Evolutionary conservation across 2,113 vertebrate genomes (phyloP).

Genomic region (Otis tarda): DNA sequence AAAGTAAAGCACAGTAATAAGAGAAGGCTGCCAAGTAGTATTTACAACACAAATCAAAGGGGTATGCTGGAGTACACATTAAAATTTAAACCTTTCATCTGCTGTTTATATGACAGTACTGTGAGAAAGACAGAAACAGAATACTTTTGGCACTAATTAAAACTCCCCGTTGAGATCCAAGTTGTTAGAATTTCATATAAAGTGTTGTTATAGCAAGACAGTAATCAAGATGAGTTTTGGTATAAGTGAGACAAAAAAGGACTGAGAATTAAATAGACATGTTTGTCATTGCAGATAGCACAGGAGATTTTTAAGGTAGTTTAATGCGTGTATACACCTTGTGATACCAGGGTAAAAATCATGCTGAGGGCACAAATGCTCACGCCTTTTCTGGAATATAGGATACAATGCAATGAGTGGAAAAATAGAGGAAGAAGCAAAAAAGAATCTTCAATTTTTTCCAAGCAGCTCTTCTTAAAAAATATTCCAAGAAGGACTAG

Average conservation of each 20-base stretch:
- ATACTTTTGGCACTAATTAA: conserved; percentile 37
- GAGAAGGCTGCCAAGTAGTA: background rate
- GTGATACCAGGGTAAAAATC: background rate
- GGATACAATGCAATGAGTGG: background rate
- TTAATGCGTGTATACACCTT: background rate
- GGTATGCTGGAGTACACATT: background rate
- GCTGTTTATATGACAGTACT: background rate
- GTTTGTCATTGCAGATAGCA: background rate
- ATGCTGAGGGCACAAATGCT: background rate
- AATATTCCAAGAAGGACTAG: background rate
- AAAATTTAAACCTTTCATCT: conserved; percentile 52
- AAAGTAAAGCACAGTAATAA: conserved; percentile 12
- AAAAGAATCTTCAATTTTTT: background rate
- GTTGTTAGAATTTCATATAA: background rate
- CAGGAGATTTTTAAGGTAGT: background rate
- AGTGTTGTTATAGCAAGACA: background rate
- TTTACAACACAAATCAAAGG: conserved; percentile 36
- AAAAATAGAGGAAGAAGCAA: background rate
- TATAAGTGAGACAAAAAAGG: background rate
- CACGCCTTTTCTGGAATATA: background rate
- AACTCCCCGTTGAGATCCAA: background rate
- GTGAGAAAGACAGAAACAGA: conserved; percentile 24
- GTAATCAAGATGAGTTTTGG: conserved; percentile 23
- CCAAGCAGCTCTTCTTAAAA: background rate
- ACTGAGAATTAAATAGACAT: background rate